Percentiles rank a stretch among this genome's conserved stretches.
These are phyloP conservation scores for Battus philenor DNA, from an alignment of 1,140 invertebrate species.

Conservation along the genomic window DNA sequence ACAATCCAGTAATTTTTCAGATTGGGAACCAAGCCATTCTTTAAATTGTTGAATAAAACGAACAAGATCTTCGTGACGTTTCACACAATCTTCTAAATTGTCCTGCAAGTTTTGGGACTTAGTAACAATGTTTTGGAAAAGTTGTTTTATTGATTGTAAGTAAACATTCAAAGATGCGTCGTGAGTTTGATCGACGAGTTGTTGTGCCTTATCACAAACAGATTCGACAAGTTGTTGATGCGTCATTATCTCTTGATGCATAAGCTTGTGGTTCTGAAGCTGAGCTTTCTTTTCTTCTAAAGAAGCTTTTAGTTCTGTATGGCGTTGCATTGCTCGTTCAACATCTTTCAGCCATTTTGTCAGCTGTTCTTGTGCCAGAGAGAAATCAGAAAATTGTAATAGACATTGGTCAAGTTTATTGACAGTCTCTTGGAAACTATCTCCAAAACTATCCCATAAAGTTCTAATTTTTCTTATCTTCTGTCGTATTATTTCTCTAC, in stretches of 20 bases:
- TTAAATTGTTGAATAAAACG: slow-evolving; percentile 83
- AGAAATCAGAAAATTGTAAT: slow-evolving; percentile 92
- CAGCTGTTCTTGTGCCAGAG: slow-evolving; percentile 90
- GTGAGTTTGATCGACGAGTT: slow-evolving; percentile 92
- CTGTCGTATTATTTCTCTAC: slow-evolving; percentile 92
- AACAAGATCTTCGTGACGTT: slow-evolving; percentile 89
- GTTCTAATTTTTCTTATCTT: slow-evolving; percentile 89
- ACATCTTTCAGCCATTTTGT: slow-evolving; percentile 95
- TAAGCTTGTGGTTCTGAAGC: slow-evolving; percentile 94
- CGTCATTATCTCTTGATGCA: slow-evolving; percentile 96
- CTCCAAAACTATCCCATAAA: slow-evolving; percentile 91
- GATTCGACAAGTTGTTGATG: slow-evolving; percentile 93
- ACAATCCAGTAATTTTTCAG: slow-evolving; percentile 84
- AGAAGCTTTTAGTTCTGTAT: slow-evolving; percentile 92
- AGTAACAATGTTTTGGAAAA: slow-evolving; percentile 91
- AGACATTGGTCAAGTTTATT: slow-evolving; percentile 92
- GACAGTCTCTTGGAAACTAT: slow-evolving; percentile 85
- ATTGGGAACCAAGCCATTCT: slow-evolving; percentile 87
- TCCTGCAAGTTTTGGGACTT: slow-evolving; percentile 91
- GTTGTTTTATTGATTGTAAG: slow-evolving; percentile 90
- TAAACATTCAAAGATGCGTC: slow-evolving; percentile 91
- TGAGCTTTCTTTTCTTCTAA: slow-evolving; percentile 96
- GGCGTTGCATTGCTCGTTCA: slow-evolving; percentile 92
- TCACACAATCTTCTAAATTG: slow-evolving; percentile 90
- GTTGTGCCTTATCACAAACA: slow-evolving; percentile 94